These are phyloP conservation scores for Amaurobius ferox DNA, from an alignment of 2,888 invertebrate genomes.

Conservation along the genomic window DNA sequence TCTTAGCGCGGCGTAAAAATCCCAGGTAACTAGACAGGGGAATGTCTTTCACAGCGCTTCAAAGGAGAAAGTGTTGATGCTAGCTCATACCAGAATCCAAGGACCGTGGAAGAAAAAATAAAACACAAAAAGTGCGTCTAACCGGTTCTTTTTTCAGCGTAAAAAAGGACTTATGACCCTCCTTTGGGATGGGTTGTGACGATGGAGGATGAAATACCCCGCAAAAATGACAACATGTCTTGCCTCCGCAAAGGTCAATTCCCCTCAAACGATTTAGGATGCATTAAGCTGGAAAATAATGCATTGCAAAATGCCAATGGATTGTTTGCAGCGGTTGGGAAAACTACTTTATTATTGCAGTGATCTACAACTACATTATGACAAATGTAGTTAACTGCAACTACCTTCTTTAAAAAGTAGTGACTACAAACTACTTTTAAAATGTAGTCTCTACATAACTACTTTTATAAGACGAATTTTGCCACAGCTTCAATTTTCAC, in stretches of 20 bases:
- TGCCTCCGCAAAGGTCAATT: neutral
- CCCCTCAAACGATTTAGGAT: neutral
- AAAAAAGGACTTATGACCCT: conserved; percentile 37
- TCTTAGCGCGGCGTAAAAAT: neutral
- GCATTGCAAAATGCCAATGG: too few relatives aligned
- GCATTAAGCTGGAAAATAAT: too few relatives aligned
- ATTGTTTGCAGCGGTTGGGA: too few relatives aligned
- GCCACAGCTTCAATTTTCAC: too few relatives aligned
- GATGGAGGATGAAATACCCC: neutral
- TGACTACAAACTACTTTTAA: too few relatives aligned
- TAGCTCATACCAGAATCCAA: neutral
- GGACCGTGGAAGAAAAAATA: neutral
- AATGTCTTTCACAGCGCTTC: neutral
- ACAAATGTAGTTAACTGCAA: too few relatives aligned
- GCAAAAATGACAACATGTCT: neutral
- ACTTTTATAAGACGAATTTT: too few relatives aligned
- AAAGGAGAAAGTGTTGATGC: neutral
- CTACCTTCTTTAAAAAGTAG: too few relatives aligned
- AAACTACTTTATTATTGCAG: too few relatives aligned
- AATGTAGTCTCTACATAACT: too few relatives aligned
- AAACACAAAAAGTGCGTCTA: conserved; percentile 19
- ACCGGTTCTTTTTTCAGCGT: conserved; percentile 46
- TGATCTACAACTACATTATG: too few relatives aligned
- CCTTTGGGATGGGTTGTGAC: conserved; percentile 8
- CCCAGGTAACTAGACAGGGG: neutral